Base-by-base conservation (phyloP, 2,797 vertebrate genomes). In the Mormyrops attenuatus region DNA sequence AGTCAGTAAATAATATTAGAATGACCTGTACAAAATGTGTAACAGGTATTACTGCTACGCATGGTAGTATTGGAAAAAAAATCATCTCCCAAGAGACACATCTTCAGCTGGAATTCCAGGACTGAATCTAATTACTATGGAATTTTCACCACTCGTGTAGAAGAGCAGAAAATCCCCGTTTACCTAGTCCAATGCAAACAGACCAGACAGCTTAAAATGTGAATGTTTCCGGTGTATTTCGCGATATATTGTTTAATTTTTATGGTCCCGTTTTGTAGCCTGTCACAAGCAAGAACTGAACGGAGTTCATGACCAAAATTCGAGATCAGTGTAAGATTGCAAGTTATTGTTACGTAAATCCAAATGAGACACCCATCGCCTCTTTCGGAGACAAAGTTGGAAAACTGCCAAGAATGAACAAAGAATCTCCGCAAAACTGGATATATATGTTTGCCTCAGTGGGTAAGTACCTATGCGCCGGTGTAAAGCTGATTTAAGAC, bases 311-410 rank as follows among this genome's bases (percentile, higher is more conserved):
- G 22, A 87, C 49, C 57, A 47, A 63, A 63, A 66, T 88, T 47
- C 34, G 38, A 66, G 38, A 88, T 63, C 41, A 47, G 22, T 38
- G 17, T 13, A 88, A 44, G 38, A 66, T 88, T 53, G 87, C 5
- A 26, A 87, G 52, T 89, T 66, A 85, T 85, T 89, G 41, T 85
- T 60, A 89, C 34, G 52, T 73, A 44, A 85, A 85, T 89, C 60
- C 13, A 89, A 66, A 63, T 52, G 8, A 49, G 47, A 66, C 47
- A 22, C 41, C 47, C 89, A 41, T 38, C 52, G 30, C 30, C 52
- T 89, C 47, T 52, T 47, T 30, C 15, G 9, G 57, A 86, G 89
- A 86, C 57, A 89, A 89, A 69, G 60, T 86, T 86, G 89, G 89
- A 89, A 66, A 38, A 52, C 34, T 89, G 89, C 89, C 89, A 86